These are phyloP conservation scores for Prolemur simus DNA, from an alignment of 2,113 vertebrate genomes.

Conservation along the genomic window DNA sequence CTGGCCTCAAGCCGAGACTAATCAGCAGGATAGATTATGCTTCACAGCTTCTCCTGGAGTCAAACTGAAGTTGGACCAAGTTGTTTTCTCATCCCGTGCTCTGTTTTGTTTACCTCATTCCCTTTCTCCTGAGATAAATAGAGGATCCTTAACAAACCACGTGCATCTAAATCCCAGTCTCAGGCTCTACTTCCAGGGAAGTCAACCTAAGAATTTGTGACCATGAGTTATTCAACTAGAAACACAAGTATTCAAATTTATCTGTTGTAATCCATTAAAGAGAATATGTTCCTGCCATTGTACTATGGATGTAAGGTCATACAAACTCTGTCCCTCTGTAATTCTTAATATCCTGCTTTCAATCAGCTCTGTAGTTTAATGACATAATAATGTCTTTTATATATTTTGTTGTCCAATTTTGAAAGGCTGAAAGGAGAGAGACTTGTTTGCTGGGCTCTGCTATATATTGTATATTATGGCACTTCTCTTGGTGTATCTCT, in stretches of 20 bases:
- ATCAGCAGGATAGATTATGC: background rate
- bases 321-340: background rate
- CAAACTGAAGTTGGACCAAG: background rate
- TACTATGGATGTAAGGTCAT: background rate
- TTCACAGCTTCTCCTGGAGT: background rate
- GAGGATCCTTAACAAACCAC: background rate
- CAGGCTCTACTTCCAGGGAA: background rate
- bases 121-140: background rate
- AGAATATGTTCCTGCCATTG: background rate
- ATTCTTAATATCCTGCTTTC: background rate
- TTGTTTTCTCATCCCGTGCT: background rate
- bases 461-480: background rate
- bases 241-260: background rate
- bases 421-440: background rate
- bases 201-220: background rate
- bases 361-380: background rate
- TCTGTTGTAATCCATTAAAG: background rate
- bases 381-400: background rate
- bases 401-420: background rate
- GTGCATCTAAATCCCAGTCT: background rate
- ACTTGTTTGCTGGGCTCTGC: background rate
- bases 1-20: background rate
- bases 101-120: background rate
- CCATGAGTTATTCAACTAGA: background rate
- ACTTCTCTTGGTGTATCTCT: background rate